These are phyloP conservation scores for Digitonthophagus gazella DNA, from an alignment of 2,888 invertebrate species.

Conservation along the genomic window DNA sequence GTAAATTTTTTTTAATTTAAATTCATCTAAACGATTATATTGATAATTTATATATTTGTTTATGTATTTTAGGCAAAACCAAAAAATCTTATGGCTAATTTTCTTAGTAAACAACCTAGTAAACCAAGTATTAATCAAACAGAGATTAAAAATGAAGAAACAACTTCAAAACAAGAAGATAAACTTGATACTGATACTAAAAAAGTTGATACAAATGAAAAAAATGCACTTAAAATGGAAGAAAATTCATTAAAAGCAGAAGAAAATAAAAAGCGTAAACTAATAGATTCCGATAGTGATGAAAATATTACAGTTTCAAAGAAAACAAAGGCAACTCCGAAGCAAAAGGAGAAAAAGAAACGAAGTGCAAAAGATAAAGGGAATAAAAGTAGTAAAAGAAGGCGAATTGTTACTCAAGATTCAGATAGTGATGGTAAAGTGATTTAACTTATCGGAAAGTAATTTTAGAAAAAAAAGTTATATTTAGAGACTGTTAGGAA, in stretches of 20 bases:
- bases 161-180: neutral
- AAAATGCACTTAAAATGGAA: neutral
- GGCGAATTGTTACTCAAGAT: conserved; percentile 19
- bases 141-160: conserved; percentile 1
- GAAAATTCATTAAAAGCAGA: conserved; percentile 1
- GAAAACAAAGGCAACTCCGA: neutral
- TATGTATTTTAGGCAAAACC: conserved; percentile 20
- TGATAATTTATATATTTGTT: neutral
- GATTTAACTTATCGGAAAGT: too few species aligned
- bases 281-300: conserved; percentile 10
- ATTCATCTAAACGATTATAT: neutral
- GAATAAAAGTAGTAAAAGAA: conserved; percentile 17
- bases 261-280: neutral
- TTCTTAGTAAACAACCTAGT: conserved; percentile 20
- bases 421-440: conserved; percentile 27
- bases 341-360: conserved; percentile 11
- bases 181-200: neutral
- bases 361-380: conserved; percentile 4
- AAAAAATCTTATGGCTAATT: conserved; percentile 24
- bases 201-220: neutral
- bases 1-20: conserved; percentile 3
- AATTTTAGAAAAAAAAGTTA: too few species aligned
- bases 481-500: too few species aligned
- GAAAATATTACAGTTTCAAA: neutral
- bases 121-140: conserved; percentile 18